Conservation (phyloP, 1,140 invertebrate genomes). For the Aporrectodea caliginosa region DNA sequence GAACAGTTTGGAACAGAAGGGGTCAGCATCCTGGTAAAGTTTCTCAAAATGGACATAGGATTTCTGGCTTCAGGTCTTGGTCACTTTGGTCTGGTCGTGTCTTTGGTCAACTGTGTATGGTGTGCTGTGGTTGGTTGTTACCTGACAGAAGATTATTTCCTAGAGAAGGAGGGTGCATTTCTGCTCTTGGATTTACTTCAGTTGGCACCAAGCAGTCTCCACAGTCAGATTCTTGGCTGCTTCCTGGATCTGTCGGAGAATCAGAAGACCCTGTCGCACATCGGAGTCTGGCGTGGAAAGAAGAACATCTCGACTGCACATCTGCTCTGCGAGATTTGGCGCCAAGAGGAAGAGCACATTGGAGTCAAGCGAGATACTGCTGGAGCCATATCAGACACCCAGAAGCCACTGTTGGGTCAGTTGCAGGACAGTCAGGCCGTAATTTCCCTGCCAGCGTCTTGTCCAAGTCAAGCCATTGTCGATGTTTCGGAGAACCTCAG, state of each 20-base stretch:
- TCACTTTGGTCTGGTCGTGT: constrained; percentile 51
- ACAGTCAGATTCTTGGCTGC: constrained; percentile 54
- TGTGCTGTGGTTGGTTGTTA: constrained; percentile 53
- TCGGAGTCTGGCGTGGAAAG: constrained; percentile 51
- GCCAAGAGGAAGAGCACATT: constrained; percentile 52
- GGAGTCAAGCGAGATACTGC: constrained; percentile 46
- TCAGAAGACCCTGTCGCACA: constrained; percentile 50
- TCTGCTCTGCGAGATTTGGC: constrained; percentile 55
- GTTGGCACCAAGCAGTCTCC: constrained; percentile 52
- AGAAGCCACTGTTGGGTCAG: constrained; percentile 47
- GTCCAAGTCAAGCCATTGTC: constrained; percentile 50
- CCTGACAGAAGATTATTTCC: constrained; percentile 52
- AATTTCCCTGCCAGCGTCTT: constrained; percentile 44
- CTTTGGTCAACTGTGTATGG: constrained; percentile 55
- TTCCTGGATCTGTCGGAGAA: constrained; percentile 55
- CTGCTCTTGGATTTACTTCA: constrained; percentile 53
- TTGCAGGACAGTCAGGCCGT: constrained; percentile 47
- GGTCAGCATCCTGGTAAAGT: constrained; percentile 49
- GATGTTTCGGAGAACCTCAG: constrained; percentile 56
- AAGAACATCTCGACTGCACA: constrained; percentile 46
- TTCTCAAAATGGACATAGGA: constrained; percentile 47
- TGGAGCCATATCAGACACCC: constrained; percentile 47
- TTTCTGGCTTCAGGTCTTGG: constrained; percentile 52
- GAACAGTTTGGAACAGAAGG: constrained; percentile 53
- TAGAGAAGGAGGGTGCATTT: constrained; percentile 55